Evolutionary conservation across 2,797 vertebrate genomes (phyloP).

Genomic region (Mionectes olivaceus): DNA sequence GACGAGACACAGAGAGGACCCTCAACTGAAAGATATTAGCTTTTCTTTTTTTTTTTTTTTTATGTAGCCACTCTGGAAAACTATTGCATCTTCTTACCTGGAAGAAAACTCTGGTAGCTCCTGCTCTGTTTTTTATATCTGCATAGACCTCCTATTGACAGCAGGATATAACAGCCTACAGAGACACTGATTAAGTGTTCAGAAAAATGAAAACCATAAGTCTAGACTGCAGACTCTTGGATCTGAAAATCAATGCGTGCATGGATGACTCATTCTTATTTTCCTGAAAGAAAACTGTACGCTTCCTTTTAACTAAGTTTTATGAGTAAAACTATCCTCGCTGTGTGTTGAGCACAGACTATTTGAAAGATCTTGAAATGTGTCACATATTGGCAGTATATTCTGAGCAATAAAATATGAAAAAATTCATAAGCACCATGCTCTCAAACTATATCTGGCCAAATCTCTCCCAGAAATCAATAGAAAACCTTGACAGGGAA

Average conservation of each 20-base stretch:
- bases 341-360: constrained; percentile 8
- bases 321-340: constrained; percentile 27
- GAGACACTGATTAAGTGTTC: constrained; percentile 58
- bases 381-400: constrained; percentile 8
- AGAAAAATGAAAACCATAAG: constrained; percentile 56
- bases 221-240: constrained; percentile 56
- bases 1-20: background rate
- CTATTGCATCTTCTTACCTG: background rate
- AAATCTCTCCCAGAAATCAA: background rate
- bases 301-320: constrained; percentile 33
- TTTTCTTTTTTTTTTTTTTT: background rate
- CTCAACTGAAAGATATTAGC: background rate
- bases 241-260: constrained; percentile 56
- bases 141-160: constrained; percentile 44
- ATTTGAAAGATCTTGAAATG: constrained; percentile 32
- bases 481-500: background rate
- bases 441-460: background rate
- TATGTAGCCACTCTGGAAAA: background rate
- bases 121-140: constrained; percentile 30
- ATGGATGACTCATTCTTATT: constrained; percentile 66
- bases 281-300: constrained; percentile 41
- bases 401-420: constrained; percentile 27
- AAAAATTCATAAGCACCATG: background rate
- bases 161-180: constrained; percentile 39
- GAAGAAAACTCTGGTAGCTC: background rate